Base-by-base conservation (phyloP, 2,888 invertebrate species). In the Arge pagana region DNA sequence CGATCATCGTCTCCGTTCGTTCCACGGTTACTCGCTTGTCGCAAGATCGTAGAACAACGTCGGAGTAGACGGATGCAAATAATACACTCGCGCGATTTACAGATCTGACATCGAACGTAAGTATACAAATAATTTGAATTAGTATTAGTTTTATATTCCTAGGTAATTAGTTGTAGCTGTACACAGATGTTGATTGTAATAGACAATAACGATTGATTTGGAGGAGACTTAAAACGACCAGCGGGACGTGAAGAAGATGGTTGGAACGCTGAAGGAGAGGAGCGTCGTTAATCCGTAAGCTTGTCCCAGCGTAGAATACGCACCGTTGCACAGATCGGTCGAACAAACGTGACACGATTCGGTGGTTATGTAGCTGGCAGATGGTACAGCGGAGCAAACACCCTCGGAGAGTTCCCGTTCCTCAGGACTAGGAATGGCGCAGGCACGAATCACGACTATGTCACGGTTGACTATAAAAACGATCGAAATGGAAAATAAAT, bases 301-400 rank as follows among this genome's bases (percentile, higher is more conserved):
- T 11, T 45, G 45, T 19, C 45, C 33, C 23, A 45, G 24, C 8
- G 45, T 15, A 1, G 45, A 45, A 33, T 45, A 24, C 15, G 72
- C 72, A 10, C 71, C 69, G 52, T 74, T 74, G 56, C 74, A 74
- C 18, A 68, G 61, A 59, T 74, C 70, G 21, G 63, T 68, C 50
- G 58, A 67, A 53, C 74, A 74, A 53, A 73, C 69, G 55, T 74
- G 60, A 51, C 74, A 74, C 30, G 74, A 74, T 30, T 72, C 71
- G 48, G 71, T 53, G 13, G 62, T 57, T 23, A 55, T 63, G 41
- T 62, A 60, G 39, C 65, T 65, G 8, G 60, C 45, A n/a, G 61
- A 54, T 33, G 56, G 37, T 26, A 55, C 48, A 1, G 61, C 50
- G 23, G 67, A 62, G 55, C 74, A 74, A 11, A 65, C 61, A 11